phyloP scores from a whole-genome alignment of 35 echinoderm and acorn worm species.

The Patiria miniata region DNA sequence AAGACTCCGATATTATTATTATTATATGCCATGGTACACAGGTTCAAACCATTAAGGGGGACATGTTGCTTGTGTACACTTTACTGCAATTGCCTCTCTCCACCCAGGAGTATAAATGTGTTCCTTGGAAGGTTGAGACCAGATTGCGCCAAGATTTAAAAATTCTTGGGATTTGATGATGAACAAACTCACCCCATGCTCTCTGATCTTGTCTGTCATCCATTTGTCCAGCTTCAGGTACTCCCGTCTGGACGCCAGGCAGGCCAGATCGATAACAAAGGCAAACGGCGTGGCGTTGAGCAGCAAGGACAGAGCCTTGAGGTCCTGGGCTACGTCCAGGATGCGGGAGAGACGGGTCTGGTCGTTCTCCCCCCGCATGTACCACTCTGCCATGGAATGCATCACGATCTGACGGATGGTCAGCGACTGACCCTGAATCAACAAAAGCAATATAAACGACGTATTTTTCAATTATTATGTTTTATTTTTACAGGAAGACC shows the following conservation, averaged over 20 bases:
- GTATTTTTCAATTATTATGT: too few species aligned
- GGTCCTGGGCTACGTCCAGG: slow-evolving; percentile 96
- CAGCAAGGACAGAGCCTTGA: slow-evolving; percentile 90
- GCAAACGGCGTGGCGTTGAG: slow-evolving; percentile 90
- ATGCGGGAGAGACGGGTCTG: slow-evolving; percentile 93
- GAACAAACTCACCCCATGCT: slow-evolving; percentile 85
- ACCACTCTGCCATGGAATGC: slow-evolving; percentile 98
- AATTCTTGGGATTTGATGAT: too few species aligned
- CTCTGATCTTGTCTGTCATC: slow-evolving; percentile 98
- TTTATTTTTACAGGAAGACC: too few species aligned
- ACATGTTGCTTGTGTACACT: too few species aligned
- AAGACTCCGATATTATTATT: too few species aligned
- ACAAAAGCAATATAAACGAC: neutral
- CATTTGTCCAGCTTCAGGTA: slow-evolving; percentile 99
- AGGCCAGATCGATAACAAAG: slow-evolving; percentile 97
- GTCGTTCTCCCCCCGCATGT: slow-evolving; percentile 89
- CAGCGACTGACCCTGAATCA: slow-evolving; percentile 73
- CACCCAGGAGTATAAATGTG: too few species aligned
- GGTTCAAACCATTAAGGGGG: too few species aligned
- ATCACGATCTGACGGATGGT: slow-evolving; percentile 91
- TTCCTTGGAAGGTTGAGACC: too few species aligned
- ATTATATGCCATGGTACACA: too few species aligned
- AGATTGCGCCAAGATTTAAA: too few species aligned
- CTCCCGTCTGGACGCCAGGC: slow-evolving; percentile 91
- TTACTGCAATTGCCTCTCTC: too few species aligned